These are phyloP conservation scores for Sinohyriopsis cumingii DNA, from an alignment of 2,888 invertebrate species.

Conservation along the genomic window DNA sequence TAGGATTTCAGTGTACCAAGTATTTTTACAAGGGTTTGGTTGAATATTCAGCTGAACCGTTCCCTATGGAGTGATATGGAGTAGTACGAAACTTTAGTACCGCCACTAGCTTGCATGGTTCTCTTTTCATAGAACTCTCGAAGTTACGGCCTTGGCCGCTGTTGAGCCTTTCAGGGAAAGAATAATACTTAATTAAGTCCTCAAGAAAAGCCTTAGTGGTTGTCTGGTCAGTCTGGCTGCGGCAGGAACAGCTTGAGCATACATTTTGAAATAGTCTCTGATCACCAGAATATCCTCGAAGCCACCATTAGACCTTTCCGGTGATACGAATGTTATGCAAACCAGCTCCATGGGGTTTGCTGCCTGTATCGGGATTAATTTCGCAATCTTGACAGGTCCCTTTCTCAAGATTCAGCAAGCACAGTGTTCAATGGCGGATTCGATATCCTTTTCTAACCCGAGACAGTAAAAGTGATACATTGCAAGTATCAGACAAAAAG, in stretches of 20 bases:
- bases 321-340: conserved; percentile 20
- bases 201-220: conserved; percentile 11
- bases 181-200: conserved; percentile 18
- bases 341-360: conserved; percentile 24
- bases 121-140: conserved; percentile 20
- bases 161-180: conserved; percentile 17
- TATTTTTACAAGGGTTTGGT: conserved; percentile 17
- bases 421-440: background rate
- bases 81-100: conserved; percentile 16
- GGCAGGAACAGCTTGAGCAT: conserved; percentile 6
- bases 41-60: conserved; percentile 17
- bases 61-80: conserved; percentile 18
- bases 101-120: background rate
- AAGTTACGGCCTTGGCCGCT: conserved; percentile 21
- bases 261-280: too few species aligned
- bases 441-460: background rate
- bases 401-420: conserved; percentile 1
- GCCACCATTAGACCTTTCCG: conserved; percentile 14
- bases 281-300: too few species aligned
- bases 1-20: conserved; percentile 13
- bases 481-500: too few species aligned
- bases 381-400: conserved; percentile 1
- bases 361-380: conserved; percentile 9
- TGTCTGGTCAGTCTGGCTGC: conserved; percentile 19
- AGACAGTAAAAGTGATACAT: conserved; percentile 4